phyloP scores from a whole-genome alignment of 2,888 invertebrate species.

The Octodonta nipae region DNA sequence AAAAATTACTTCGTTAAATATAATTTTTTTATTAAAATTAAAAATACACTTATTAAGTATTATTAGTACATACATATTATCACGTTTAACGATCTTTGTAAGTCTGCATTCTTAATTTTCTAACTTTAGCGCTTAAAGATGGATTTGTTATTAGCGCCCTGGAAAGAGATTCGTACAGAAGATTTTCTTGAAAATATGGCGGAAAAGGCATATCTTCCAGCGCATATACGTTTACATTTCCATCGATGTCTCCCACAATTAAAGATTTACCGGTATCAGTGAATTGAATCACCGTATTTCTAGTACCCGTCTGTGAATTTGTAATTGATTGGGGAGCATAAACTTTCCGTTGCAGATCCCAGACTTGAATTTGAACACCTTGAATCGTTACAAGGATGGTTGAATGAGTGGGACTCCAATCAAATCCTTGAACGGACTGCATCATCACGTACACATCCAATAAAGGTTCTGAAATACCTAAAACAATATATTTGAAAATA shows the following conservation, averaged over 20 bases:
- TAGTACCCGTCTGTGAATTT: constrained; percentile 35
- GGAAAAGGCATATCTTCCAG: constrained; percentile 64
- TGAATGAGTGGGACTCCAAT: constrained; percentile 63
- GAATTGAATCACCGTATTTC: constrained; percentile 47
- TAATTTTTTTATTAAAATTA: too few species aligned
- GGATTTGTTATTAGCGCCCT: constrained; percentile 51
- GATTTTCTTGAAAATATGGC: constrained; percentile 50
- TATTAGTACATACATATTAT: too few species aligned
- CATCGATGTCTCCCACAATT: constrained; percentile 53
- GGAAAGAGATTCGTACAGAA: constrained; percentile 50
- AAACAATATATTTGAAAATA: too few species aligned
- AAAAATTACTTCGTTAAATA: too few species aligned
- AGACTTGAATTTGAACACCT: constrained; percentile 54
- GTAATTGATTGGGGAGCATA: constrained; percentile 53
- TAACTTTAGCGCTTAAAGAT: constrained; percentile 45
- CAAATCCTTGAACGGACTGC: constrained; percentile 41
- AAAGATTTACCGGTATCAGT: constrained; percentile 46
- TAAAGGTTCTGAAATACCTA: constrained; percentile 37
- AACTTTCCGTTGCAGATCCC: constrained; percentile 64
- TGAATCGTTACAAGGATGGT: constrained; percentile 58
- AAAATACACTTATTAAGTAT: too few species aligned
- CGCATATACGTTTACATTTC: constrained; percentile 53
- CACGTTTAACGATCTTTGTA: background rate
- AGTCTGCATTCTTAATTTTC: constrained; percentile 20
- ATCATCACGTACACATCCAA: constrained; percentile 37